Evolutionary conservation across 2,113 vertebrate genomes (phyloP).

Genomic region (Rhadina sibilatrix): DNA sequence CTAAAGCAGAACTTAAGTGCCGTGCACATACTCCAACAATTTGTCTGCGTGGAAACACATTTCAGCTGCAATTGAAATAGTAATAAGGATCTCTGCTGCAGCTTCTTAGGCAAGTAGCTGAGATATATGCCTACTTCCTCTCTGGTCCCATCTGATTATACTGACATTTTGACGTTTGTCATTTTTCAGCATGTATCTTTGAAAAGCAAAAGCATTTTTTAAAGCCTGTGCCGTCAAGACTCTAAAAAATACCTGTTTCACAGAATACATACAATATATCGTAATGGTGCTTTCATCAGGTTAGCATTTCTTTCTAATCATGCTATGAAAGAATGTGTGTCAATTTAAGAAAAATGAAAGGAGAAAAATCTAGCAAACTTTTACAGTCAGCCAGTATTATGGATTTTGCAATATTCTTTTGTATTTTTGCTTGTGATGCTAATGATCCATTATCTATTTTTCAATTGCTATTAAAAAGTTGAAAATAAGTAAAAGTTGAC

Average conservation of each 20-base stretch:
- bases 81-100: not conserved
- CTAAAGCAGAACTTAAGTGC: not conserved
- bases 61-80: not conserved
- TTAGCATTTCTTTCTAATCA: conserved; percentile 26
- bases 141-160: not conserved
- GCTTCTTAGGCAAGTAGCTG: not conserved
- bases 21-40: not conserved
- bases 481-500: not conserved
- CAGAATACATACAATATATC: not conserved
- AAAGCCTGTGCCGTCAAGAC: not conserved
- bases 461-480: not conserved
- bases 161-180: not conserved
- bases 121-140: not conserved
- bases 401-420: not conserved
- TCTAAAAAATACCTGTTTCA: conserved; percentile 18
- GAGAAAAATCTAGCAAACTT: not conserved
- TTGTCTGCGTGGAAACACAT: not conserved
- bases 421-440: not conserved
- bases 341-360: conserved; percentile 20
- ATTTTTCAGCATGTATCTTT: not conserved
- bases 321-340: not conserved
- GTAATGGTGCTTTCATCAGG: not conserved
- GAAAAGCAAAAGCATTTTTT: not conserved
- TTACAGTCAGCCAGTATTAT: not conserved
- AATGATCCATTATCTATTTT: not conserved